Conservation (phyloP, 2,113 vertebrate species). For the Tonatia bakeri region DNA sequence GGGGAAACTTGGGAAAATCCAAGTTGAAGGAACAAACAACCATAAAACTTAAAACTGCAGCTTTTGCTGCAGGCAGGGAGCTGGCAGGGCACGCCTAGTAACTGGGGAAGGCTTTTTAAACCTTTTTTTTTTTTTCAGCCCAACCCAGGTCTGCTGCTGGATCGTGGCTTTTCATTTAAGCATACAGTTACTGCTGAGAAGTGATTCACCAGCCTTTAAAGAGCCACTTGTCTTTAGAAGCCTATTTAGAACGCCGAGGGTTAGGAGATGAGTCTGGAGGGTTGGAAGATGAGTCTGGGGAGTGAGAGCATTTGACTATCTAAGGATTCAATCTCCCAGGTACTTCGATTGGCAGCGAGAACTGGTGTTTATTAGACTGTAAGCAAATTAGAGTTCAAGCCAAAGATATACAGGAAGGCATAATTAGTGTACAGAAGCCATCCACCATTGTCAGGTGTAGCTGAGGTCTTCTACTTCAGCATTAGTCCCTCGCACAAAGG, state of each 20-base stretch:
- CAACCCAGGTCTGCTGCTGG: neutral
- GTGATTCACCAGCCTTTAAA: neutral
- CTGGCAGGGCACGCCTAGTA: neutral
- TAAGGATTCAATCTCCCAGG: conserved; percentile 47
- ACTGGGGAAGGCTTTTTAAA: neutral
- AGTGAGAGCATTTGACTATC: conserved; percentile 21
- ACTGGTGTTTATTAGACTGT: conserved; percentile 69
- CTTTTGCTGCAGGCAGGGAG: neutral
- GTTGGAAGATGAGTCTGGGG: neutral
- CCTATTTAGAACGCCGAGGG: neutral
- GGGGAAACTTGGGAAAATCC: neutral
- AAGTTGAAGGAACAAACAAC: neutral
- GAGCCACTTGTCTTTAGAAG: conserved; percentile 15
- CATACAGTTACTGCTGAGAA: conserved; percentile 14
- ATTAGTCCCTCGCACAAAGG: conserved; percentile 67
- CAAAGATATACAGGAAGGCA: conserved; percentile 71
- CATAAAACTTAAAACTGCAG: neutral
- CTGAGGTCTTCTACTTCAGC: conserved; percentile 65
- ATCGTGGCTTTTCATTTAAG: conserved; percentile 38
- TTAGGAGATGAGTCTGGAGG: neutral
- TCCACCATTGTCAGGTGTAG: conserved; percentile 54
- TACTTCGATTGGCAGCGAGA: conserved; percentile 51
- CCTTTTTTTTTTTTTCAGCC: neutral
- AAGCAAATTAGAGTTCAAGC: conserved; percentile 78
- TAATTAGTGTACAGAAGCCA: conserved; percentile 68